Conservation (phyloP, 2,797 vertebrate species). For the Glyptemys insculpta region DNA sequence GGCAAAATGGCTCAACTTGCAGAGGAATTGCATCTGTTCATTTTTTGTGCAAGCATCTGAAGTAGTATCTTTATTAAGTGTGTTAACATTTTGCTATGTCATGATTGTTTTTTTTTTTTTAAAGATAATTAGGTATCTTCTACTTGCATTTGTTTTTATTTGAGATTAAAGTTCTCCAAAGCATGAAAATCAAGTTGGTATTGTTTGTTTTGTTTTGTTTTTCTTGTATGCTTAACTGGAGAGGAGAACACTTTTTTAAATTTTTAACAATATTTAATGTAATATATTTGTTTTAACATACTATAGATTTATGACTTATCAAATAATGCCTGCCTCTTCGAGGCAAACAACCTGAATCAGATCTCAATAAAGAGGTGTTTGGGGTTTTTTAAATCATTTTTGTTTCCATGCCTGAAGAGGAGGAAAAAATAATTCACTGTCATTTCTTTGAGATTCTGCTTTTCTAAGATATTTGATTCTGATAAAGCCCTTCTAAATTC, state of each 20-base stretch:
- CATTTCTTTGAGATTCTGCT: not conserved
- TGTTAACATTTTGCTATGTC: not conserved
- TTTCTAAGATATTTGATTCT: not conserved
- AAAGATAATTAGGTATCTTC: not conserved
- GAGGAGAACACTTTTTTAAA: not conserved
- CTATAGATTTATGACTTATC: not conserved
- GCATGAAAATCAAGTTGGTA: not conserved
- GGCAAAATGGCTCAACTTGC: not conserved
- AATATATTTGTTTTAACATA: not conserved
- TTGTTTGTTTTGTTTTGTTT: not conserved
- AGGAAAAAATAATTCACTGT: not conserved
- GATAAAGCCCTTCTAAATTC: not conserved
- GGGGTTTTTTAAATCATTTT: not conserved
- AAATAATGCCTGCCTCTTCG: not conserved
- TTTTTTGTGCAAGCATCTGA: not conserved
- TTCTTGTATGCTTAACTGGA: not conserved
- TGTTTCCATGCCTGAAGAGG: not conserved
- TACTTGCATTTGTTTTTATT: not conserved
- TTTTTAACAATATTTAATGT: not conserved
- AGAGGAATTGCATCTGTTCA: not conserved
- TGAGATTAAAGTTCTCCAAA: constrained; percentile 9
- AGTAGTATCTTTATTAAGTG: not conserved
- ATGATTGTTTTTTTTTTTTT: not conserved
- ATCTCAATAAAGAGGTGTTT: not conserved
- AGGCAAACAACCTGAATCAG: not conserved